Evolutionary conservation across 2,113 vertebrate genomes (phyloP).

Genomic region (Mesitornis unicolor): DNA sequence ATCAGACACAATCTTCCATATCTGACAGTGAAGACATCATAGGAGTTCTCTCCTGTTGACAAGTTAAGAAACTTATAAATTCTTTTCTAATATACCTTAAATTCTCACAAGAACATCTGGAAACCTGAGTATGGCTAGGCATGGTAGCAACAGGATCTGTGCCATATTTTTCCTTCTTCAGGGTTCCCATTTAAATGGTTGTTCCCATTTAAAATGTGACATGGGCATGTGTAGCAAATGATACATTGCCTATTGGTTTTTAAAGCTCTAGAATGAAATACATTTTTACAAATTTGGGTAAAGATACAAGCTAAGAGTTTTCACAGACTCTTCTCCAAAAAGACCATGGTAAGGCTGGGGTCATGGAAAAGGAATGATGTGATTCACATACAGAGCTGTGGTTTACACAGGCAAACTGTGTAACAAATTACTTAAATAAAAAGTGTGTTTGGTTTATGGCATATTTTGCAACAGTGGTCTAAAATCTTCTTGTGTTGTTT

Average conservation of each 20-base stretch:
- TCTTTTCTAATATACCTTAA: conserved; percentile 10
- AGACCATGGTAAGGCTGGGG: not conserved
- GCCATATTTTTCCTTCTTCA: not conserved
- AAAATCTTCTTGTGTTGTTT: not conserved
- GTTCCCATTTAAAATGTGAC: not conserved
- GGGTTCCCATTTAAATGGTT: too few species aligned
- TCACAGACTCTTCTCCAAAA: not conserved
- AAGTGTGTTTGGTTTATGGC: not conserved
- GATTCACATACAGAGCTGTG: not conserved
- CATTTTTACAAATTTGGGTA: not conserved
- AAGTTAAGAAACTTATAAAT: conserved; percentile 53
- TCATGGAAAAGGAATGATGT: not conserved
- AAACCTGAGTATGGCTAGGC: not conserved
- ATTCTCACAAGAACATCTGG: not conserved
- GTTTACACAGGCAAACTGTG: not conserved
- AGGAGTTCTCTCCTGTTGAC: conserved; percentile 46
- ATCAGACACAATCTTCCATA: conserved; percentile 19
- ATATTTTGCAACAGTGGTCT: not conserved
- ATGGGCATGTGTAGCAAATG: not conserved
- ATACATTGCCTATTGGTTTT: not conserved
- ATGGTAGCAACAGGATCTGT: not conserved
- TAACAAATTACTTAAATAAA: not conserved
- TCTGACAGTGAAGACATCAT: conserved; percentile 55
- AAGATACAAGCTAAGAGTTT: not conserved
- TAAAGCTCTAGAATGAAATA: not conserved